These are phyloP conservation scores for Magallana gigas DNA, from an alignment of 1,140 invertebrate species.

Conservation along the genomic window DNA sequence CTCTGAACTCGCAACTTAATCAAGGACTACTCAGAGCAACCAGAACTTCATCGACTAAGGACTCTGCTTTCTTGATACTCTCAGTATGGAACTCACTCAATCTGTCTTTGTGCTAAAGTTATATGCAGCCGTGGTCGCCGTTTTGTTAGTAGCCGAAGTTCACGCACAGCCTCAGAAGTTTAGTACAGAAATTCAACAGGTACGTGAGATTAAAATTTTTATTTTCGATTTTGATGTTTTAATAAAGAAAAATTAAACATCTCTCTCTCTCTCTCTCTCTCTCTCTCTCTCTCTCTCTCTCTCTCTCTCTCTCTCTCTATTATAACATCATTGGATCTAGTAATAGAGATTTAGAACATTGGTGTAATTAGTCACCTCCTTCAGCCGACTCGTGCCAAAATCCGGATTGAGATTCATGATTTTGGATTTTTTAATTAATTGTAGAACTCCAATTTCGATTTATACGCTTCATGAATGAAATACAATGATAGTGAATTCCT, in stretches of 20 bases:
- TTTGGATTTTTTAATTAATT: neutral
- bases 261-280: too few species aligned
- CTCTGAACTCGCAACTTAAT: neutral
- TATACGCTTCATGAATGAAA: slow-evolving; percentile 28
- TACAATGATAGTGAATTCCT: neutral
- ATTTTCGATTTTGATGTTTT: too few species aligned
- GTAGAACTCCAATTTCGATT: neutral
- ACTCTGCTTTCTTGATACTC: neutral
- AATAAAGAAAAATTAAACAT: too few species aligned
- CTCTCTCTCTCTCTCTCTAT: too few species aligned
- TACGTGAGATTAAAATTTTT: neutral
- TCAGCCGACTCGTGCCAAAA: neutral
- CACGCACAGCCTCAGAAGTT: slow-evolving; percentile 14
- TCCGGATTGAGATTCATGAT: neutral
- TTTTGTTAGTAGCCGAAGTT: neutral
- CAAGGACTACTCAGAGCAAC: neutral
- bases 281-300: too few species aligned
- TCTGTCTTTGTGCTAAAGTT: slow-evolving; percentile 3
- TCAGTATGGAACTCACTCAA: neutral
- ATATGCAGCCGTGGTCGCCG: neutral
- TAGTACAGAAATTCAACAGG: slow-evolving; percentile 10
- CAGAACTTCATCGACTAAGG: neutral
- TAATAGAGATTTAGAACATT: too few species aligned
- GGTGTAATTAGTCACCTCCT: neutral
- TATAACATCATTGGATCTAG: too few species aligned